Conservation (phyloP, 2,113 vertebrate species). For the Cyprinodon brontotheroides region DNA sequence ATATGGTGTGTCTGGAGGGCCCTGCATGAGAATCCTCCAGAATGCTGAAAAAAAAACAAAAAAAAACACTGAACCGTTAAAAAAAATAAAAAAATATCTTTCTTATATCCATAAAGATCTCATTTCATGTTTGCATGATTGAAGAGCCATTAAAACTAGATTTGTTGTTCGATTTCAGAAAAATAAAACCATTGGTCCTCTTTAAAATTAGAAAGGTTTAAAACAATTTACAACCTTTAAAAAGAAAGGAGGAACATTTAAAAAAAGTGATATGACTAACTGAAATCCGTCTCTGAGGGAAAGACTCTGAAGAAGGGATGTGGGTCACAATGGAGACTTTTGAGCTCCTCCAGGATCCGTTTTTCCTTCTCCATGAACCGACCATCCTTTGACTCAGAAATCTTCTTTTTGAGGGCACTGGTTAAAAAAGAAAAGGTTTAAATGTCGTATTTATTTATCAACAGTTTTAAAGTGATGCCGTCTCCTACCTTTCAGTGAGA, state of each 20-base stretch:
- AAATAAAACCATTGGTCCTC: not conserved
- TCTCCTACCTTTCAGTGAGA: constrained; percentile 49
- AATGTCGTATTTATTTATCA: not conserved
- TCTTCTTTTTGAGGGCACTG: constrained; percentile 69
- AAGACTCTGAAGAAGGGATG: constrained; percentile 70
- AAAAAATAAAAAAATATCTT: not conserved
- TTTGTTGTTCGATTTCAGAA: not conserved
- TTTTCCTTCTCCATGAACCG: constrained; percentile 60
- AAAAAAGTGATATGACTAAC: constrained; percentile 42
- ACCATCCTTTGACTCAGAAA: constrained; percentile 21
- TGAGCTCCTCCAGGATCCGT: constrained; percentile 71
- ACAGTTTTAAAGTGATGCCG: not conserved
- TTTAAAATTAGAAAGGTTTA: not conserved
- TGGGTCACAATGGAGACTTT: constrained; percentile 67
- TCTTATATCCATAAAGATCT: not conserved
- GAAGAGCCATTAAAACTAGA: not conserved
- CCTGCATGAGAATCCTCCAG: constrained; percentile 74
- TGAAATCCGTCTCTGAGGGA: constrained; percentile 65
- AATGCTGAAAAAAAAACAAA: constrained; percentile 48
- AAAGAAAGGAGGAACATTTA: rapidly evolving
- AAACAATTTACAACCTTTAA: not conserved
- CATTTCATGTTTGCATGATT: not conserved
- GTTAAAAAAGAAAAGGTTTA: not conserved
- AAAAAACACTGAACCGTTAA: not conserved
- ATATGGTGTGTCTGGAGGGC: constrained; percentile 73